Percentiles rank a stretch among this genome's conserved stretches.
Evolutionary conservation across 1,140 invertebrate genomes (phyloP).

Genomic region (Sinella curviseta): DNA sequence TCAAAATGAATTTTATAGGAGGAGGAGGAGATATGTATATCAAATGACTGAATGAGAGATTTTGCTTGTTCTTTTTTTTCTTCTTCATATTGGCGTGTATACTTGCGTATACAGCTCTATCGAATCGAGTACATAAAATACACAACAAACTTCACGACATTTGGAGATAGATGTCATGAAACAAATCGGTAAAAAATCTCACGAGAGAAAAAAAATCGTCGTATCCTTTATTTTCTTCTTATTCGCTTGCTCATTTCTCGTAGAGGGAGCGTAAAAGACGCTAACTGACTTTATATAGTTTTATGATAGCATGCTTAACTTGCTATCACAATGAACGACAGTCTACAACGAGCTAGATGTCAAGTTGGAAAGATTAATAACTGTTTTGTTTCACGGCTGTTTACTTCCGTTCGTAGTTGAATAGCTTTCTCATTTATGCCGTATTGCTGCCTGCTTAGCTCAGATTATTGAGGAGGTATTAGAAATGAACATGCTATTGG

Average conservation of each 20-base stretch:
- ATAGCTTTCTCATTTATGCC: conserved; percentile 10
- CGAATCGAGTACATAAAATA: not conserved
- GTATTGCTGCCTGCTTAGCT: not conserved
- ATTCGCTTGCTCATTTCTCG: not conserved
- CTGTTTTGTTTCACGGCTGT: conserved; percentile 38
- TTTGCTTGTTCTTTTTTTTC: too few species aligned
- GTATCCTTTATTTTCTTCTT: not conserved
- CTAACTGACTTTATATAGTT: conserved; percentile 12
- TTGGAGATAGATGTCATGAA: not conserved
- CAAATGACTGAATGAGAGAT: too few species aligned
- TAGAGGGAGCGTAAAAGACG: not conserved
- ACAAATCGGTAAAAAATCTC: conserved; percentile 3
- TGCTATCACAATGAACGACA: conserved; percentile 21
- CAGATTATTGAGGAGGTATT: not conserved
- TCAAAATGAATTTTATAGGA: not conserved
- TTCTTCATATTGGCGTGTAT: too few species aligned
- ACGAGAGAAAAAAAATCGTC: not conserved
- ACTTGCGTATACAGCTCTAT: too few species aligned
- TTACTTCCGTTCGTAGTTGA: conserved; percentile 23
- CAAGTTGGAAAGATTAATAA: conserved; percentile 41
- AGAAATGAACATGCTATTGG: not conserved
- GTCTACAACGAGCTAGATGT: conserved; percentile 25
- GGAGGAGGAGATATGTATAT: not conserved
- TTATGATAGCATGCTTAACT: conserved; percentile 15
- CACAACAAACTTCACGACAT: not conserved